Evolutionary conservation across 2,797 vertebrate genomes (phyloP).

Genomic region (Aselliscus stoliczkanus): DNA sequence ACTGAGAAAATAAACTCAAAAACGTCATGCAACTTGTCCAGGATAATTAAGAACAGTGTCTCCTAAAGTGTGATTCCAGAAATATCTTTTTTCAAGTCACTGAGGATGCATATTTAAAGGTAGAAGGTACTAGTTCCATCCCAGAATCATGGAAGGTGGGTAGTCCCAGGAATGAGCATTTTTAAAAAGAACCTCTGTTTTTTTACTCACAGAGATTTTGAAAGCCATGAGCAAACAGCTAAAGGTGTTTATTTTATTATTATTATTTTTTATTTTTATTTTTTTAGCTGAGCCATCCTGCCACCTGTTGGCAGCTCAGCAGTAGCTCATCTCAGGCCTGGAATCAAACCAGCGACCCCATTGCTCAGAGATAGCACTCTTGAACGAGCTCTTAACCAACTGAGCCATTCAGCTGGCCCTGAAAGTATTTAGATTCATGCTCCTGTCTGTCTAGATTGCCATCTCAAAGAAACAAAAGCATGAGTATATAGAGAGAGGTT

Average conservation of each 20-base stretch:
- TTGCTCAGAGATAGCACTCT: too few species aligned
- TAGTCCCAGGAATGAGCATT: neutral
- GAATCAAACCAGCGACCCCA: too few species aligned
- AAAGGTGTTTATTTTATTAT: too few species aligned
- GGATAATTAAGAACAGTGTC: neutral
- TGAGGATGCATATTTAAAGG: neutral
- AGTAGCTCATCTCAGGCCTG: too few species aligned
- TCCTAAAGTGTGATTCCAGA: neutral
- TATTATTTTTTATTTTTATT: too few species aligned
- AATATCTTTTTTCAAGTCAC: neutral
- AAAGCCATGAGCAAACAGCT: neutral
- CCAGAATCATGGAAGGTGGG: neutral
- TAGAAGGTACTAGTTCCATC: neutral
- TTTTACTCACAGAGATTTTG: neutral
- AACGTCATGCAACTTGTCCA: neutral
- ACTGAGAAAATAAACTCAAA: neutral
- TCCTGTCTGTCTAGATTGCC: neutral
- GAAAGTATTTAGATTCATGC: neutral
- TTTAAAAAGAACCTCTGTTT: neutral
- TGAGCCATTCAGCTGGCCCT: too few species aligned
- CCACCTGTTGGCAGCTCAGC: too few species aligned
- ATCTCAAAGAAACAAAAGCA: neutral
- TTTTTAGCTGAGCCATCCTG: too few species aligned
- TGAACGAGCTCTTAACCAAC: too few species aligned
- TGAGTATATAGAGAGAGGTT: neutral